Evolutionary conservation across 2,888 invertebrate genomes (phyloP).

Genomic region (Nipponacmea schrenckii): DNA sequence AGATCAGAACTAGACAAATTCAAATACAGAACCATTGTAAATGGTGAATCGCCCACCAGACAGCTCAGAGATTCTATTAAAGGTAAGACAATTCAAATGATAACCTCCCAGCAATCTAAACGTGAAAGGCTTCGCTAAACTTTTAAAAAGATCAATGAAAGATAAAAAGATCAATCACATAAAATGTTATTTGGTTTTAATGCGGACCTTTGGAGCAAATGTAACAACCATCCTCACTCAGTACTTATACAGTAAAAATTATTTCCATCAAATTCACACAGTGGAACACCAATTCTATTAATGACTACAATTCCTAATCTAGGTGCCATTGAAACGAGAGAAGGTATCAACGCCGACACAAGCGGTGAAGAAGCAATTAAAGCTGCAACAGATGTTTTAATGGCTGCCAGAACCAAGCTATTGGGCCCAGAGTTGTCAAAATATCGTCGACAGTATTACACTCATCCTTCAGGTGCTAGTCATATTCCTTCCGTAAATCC

Average conservation of each 20-base stretch:
- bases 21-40: slow-evolving; percentile 50
- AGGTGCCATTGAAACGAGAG: slow-evolving; percentile 10
- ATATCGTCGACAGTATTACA: slow-evolving; percentile 22
- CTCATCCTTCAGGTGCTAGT: slow-evolving; percentile 17
- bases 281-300: no score
- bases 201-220: no score
- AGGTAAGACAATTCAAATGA: no score
- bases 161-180: no score
- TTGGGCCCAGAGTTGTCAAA: slow-evolving; percentile 33
- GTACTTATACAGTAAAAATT: no score
- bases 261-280: no score
- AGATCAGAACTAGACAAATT: slow-evolving; percentile 56
- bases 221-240: no score
- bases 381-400: slow-evolving; percentile 41
- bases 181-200: no score
- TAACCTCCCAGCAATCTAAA: no score
- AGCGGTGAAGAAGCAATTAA: slow-evolving; percentile 28
- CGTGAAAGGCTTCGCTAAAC: no score
- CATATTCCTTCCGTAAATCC: slow-evolving; percentile 30
- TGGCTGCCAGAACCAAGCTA: slow-evolving; percentile 48
- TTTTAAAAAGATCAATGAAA: no score
- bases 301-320: no score
- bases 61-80: slow-evolving; percentile 9
- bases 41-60: slow-evolving; percentile 53
- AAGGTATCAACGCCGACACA: slow-evolving; percentile 16